Evolutionary conservation across 2,888 invertebrate genomes (phyloP).

Genomic region (Drosophila differens): DNA sequence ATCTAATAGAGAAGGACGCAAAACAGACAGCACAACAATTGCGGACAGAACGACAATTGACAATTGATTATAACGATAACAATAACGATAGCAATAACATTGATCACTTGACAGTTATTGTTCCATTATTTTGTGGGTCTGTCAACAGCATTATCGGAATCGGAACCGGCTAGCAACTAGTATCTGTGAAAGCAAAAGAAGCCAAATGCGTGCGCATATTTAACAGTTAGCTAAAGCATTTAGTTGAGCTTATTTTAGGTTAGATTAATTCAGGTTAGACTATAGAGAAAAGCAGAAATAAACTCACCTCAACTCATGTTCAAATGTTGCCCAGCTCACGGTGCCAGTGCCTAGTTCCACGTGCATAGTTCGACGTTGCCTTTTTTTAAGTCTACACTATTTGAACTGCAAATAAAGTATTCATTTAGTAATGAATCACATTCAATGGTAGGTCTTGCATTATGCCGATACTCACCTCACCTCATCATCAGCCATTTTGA

Average conservation of each 20-base stretch:
- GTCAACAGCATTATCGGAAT: constrained; percentile 4
- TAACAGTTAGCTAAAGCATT: constrained; percentile 8
- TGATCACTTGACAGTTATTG: constrained; percentile 49
- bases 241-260: constrained; percentile 12
- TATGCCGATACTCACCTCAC: constrained; percentile 91
- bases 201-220: constrained; percentile 17
- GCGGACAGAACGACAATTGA: constrained; percentile 29
- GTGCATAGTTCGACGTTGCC: not conserved
- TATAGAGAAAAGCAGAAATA: not conserved
- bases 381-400: constrained; percentile 1
- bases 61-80: constrained; percentile 36
- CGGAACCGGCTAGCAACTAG: constrained; percentile 11
- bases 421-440: not conserved
- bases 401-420: constrained; percentile 28
- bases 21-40: constrained; percentile 46
- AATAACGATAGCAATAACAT: constrained; percentile 35
- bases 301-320: constrained; percentile 40
- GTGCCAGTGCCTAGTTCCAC: not conserved
- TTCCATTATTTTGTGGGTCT: constrained; percentile 27
- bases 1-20: constrained; percentile 7
- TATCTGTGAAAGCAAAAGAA: constrained; percentile 65
- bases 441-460: not conserved
- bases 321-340: not conserved
- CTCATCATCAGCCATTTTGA: constrained; percentile 96
- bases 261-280: not conserved